A percentile compares a stretch with the other conserved stretches of the same genome.
Evolutionary conservation across 2,888 invertebrate species (phyloP).

Genomic region (Anthophora plumipes): DNA sequence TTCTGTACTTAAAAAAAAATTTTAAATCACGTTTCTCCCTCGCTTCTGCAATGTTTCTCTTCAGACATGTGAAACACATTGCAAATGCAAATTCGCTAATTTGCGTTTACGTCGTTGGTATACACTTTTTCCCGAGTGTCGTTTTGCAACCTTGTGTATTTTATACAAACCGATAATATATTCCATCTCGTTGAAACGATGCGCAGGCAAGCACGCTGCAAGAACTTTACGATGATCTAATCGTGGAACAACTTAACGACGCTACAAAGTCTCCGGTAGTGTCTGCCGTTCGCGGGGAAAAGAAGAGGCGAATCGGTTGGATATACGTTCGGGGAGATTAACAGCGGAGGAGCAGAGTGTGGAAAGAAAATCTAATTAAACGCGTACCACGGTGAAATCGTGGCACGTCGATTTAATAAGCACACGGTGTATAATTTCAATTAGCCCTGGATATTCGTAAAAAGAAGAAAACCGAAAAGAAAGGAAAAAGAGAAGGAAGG

Average conservation of each 20-base stretch:
- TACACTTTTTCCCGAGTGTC: no score
- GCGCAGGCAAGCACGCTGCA: neutral
- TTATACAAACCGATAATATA: slow-evolving; percentile 13
- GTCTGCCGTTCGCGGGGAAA: neutral
- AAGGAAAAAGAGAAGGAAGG: slow-evolving; percentile 31
- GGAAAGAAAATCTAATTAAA: slow-evolving; percentile 41
- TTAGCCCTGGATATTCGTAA: slow-evolving; percentile 43
- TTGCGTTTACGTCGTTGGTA: no score
- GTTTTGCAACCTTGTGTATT: neutral
- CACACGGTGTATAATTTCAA: slow-evolving; percentile 57
- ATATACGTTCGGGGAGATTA: neutral
- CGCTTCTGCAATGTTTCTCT: no score
- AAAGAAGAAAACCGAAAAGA: slow-evolving; percentile 22
- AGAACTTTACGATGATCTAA: slow-evolving; percentile 26
- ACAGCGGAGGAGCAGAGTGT: neutral
- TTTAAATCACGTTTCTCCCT: no score
- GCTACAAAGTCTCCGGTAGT: slow-evolving; percentile 22
- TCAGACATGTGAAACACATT: no score
- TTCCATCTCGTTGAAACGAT: neutral
- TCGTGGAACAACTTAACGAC: slow-evolving; percentile 21
- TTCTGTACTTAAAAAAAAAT: no score
- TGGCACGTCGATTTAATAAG: slow-evolving; percentile 49
- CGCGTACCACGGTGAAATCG: slow-evolving; percentile 24
- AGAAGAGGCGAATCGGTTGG: neutral
- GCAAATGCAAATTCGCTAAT: no score